A percentile compares a stretch with the other conserved stretches of the same genome.
Conservation (phyloP, 2,113 vertebrate genomes). For the Corythornis vintsioides region DNA sequence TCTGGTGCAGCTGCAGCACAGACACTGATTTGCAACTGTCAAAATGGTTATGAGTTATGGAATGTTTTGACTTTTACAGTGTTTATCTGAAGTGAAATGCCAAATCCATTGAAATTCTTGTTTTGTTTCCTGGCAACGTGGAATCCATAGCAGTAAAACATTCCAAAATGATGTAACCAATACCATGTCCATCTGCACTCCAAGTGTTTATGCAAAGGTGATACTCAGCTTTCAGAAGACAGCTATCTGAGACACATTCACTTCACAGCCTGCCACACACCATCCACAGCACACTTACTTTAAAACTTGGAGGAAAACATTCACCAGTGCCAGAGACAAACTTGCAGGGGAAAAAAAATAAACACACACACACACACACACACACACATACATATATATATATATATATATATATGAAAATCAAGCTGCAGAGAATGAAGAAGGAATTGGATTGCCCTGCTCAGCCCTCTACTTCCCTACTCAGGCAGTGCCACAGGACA, state of each 20-base stretch:
- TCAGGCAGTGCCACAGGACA: not conserved
- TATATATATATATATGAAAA: not conserved
- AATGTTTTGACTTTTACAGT: constrained; percentile 67
- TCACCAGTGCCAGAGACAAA: not conserved
- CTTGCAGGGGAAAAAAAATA: not conserved
- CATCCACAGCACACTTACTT: not conserved
- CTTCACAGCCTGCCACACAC: not conserved
- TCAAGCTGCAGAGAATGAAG: not conserved
- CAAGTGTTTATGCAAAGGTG: constrained; percentile 60
- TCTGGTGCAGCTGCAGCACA: constrained; percentile 62
- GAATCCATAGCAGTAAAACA: constrained; percentile 63
- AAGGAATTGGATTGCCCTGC: not conserved
- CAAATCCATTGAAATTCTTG: constrained; percentile 60
- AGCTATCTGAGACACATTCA: not conserved
- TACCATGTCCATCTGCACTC: constrained; percentile 15
- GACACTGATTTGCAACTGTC: constrained; percentile 60
- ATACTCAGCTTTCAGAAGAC: constrained; percentile 32
- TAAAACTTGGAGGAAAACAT: not conserved
- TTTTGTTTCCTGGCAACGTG: constrained; percentile 62
- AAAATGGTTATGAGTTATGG: constrained; percentile 59
- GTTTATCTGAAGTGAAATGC: constrained; percentile 66
- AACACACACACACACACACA: not conserved
- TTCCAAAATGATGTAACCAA: constrained; percentile 66
- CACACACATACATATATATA: too few relatives aligned
- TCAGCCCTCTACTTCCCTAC: not conserved